phyloP scores from a whole-genome alignment of 2,888 invertebrate species.

The Stenichneumon culpator region DNA sequence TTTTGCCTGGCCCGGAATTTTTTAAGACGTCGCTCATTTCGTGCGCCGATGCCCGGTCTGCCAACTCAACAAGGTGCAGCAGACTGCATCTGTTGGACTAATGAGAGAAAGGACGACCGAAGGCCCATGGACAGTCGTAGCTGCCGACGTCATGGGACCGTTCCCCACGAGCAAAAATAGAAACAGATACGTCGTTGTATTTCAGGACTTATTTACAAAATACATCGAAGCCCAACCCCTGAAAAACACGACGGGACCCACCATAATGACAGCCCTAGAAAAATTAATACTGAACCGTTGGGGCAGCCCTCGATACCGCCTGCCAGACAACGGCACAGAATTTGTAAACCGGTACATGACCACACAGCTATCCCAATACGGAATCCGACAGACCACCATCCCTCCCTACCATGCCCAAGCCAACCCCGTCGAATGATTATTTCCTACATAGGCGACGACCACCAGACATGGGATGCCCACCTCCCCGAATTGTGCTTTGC shows the following conservation, averaged over 20 bases:
- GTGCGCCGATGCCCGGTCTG: constrained; percentile 54
- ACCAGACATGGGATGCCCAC: too few relatives aligned
- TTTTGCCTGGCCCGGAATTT: constrained; percentile 72
- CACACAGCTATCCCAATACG: not conserved
- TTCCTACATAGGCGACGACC: constrained; percentile 38
- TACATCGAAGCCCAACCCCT: constrained; percentile 38
- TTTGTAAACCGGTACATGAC: constrained; percentile 67
- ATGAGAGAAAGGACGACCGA: constrained; percentile 68
- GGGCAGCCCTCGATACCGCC: constrained; percentile 55
- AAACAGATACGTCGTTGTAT: constrained; percentile 63
- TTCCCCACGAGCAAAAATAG: constrained; percentile 59
- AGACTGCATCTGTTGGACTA: constrained; percentile 60
- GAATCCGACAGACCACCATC: constrained; percentile 32
- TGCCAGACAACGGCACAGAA: constrained; percentile 71
- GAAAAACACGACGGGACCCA: constrained; percentile 53
- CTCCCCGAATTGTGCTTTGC: constrained; percentile 73
- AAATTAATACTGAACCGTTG: too few relatives aligned
- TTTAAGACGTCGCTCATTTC: constrained; percentile 60
- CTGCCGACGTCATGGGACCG: constrained; percentile 70
- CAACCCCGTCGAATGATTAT: constrained; percentile 63
- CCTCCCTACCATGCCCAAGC: constrained; percentile 17
- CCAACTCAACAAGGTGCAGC: constrained; percentile 67
- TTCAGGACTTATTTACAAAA: constrained; percentile 62
- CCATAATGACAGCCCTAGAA: constrained; percentile 8
- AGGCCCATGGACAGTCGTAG: constrained; percentile 52